Conservation (phyloP, 2,113 vertebrate genomes). For the Dinomys branickii region DNA sequence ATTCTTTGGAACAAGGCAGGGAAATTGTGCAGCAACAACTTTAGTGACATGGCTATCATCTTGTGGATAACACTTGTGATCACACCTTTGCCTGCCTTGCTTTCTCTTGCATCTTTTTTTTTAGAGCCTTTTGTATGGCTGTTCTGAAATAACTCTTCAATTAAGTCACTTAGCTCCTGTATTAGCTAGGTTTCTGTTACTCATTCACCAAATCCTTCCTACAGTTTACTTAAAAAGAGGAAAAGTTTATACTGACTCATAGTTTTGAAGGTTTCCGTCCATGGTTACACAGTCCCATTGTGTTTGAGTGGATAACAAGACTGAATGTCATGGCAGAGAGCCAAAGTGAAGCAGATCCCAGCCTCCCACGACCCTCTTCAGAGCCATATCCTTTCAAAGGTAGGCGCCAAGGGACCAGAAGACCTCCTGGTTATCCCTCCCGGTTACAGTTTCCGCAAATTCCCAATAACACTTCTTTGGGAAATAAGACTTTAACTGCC, state of each 20-base stretch:
- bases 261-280: background rate
- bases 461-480: background rate
- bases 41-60: background rate
- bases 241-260: background rate
- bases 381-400: background rate
- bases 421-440: fast-evolving
- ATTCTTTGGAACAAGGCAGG: background rate
- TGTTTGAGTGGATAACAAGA: fast-evolving
- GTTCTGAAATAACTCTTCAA: background rate
- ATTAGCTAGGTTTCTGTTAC: background rate
- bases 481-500: background rate
- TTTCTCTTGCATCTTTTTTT: background rate
- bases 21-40: background rate
- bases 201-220: background rate
- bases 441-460: too few relatives aligned
- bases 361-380: background rate
- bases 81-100: background rate
- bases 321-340: background rate
- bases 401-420: background rate
- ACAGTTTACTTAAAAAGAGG: background rate
- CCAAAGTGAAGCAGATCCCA: background rate
- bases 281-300: background rate
- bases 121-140: background rate
- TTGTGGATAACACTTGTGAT: background rate
- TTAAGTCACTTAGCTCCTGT: background rate